Conservation (phyloP, 2,888 invertebrate genomes). For the Gari tellinella region DNA sequence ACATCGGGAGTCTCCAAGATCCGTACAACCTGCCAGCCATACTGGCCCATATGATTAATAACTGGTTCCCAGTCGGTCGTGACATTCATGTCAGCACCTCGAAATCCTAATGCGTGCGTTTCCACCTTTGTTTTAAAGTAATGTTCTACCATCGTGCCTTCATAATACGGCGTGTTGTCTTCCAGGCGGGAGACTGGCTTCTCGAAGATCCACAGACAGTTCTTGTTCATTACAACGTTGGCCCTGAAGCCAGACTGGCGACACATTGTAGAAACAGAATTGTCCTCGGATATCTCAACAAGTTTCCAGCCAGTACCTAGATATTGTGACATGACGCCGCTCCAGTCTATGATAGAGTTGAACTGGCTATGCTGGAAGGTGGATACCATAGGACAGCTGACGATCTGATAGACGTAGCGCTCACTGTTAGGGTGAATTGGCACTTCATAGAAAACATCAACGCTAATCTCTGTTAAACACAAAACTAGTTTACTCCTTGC, state of each 20-base stretch:
- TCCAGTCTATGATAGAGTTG: conserved; percentile 70
- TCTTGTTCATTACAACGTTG: conserved; percentile 45
- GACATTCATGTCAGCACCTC: conserved; percentile 37
- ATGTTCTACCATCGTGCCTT: conserved; percentile 78
- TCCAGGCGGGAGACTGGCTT: conserved; percentile 72
- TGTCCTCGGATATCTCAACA: conserved; percentile 79
- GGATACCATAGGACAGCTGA: conserved; percentile 66
- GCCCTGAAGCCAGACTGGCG: conserved; percentile 35
- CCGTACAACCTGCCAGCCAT: conserved; percentile 81
- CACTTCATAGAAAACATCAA: conserved; percentile 80
- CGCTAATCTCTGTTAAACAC: conserved; percentile 72
- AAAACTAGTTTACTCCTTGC: too few species aligned
- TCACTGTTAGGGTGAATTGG: conserved; percentile 65
- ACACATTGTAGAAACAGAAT: conserved; percentile 14
- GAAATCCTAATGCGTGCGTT: conserved; percentile 50
- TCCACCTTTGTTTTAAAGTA: conserved; percentile 64
- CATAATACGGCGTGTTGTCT: conserved; percentile 75
- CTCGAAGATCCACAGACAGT: conserved; percentile 81
- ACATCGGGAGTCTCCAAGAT: conserved; percentile 71
- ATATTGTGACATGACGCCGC: conserved; percentile 69
- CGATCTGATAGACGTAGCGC: conserved; percentile 74
- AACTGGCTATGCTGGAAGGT: conserved; percentile 15
- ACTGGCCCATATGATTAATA: conserved; percentile 75
- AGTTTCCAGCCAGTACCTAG: conserved; percentile 79
- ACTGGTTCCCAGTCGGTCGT: conserved; percentile 74